Conservation (phyloP, 2,888 invertebrate genomes). For the Sisyra nigra region DNA sequence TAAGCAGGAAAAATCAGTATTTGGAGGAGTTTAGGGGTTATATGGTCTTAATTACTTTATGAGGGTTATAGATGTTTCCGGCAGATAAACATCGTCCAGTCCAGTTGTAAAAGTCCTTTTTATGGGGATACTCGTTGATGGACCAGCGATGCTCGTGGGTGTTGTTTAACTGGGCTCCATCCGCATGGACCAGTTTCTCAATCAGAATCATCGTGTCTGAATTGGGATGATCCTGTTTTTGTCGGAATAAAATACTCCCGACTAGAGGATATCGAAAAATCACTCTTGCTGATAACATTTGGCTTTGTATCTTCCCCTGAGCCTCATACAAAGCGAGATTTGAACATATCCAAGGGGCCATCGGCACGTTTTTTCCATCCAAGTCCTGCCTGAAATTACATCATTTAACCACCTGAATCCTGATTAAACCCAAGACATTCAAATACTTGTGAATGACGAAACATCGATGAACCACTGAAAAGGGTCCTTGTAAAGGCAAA, state of each 20-base stretch:
- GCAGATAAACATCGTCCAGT: slow-evolving; percentile 67
- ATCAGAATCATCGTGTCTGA: slow-evolving; percentile 73
- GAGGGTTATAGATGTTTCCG: slow-evolving; percentile 63
- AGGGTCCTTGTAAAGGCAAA: slow-evolving; percentile 62
- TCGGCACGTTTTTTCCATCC: slow-evolving; percentile 16
- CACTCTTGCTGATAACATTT: slow-evolving; percentile 63
- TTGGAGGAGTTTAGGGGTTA: not conserved
- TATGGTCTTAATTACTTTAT: slow-evolving; percentile 30
- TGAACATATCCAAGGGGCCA: slow-evolving; percentile 44
- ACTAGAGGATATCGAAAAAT: slow-evolving; percentile 77
- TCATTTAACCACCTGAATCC: too few species aligned
- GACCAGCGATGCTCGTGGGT: slow-evolving; percentile 68
- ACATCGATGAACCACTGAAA: slow-evolving; percentile 68
- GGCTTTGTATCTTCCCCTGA: slow-evolving; percentile 49
- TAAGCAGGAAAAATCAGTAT: slow-evolving; percentile 8
- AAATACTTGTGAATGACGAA: slow-evolving; percentile 61
- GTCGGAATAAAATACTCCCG: slow-evolving; percentile 66
- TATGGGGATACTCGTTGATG: slow-evolving; percentile 61
- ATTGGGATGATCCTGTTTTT: slow-evolving; percentile 62
- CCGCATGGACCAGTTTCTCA: slow-evolving; percentile 74
- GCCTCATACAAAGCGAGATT: slow-evolving; percentile 44
- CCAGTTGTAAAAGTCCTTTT: slow-evolving; percentile 85
- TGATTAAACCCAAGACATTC: too few species aligned
- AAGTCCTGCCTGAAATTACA: slow-evolving; percentile 19
- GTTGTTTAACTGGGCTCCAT: slow-evolving; percentile 63